These are phyloP conservation scores for Leptopilina clavipes DNA, from an alignment of 1,140 invertebrate genomes.

Conservation along the genomic window DNA sequence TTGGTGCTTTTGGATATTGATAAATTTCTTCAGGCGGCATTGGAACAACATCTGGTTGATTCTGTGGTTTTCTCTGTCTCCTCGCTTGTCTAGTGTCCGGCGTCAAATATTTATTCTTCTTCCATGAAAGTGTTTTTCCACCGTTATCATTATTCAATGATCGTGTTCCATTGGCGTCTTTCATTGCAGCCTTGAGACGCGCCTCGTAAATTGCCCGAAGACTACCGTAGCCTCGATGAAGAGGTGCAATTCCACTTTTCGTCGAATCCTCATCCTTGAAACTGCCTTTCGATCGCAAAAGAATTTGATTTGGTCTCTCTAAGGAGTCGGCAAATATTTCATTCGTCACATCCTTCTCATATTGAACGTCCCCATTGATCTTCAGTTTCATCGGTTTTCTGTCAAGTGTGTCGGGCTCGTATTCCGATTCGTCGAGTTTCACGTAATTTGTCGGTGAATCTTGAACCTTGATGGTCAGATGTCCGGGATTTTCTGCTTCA, in stretches of 20 bases:
- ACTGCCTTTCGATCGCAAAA: conserved; percentile 77
- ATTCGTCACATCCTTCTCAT: conserved; percentile 66
- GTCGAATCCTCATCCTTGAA: conserved; percentile 75
- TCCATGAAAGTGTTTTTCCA: conserved; percentile 61
- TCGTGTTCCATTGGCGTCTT: conserved; percentile 52
- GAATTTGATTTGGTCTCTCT: conserved; percentile 77
- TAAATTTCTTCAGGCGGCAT: conserved; percentile 77
- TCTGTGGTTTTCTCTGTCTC: conserved; percentile 76
- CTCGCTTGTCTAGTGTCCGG: conserved; percentile 77
- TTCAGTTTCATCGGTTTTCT: conserved; percentile 83
- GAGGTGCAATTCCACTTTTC: conserved; percentile 50
- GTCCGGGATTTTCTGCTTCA: conserved; percentile 80
- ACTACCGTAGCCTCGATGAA: conserved; percentile 78
- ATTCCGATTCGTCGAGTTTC: conserved; percentile 83
- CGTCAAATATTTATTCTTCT: conserved; percentile 62
- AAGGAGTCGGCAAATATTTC: conserved; percentile 76
- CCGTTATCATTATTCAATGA: conserved; percentile 33
- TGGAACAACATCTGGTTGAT: conserved; percentile 80
- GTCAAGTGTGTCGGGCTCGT: conserved; percentile 89
- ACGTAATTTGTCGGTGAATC: conserved; percentile 83
- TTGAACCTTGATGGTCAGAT: conserved; percentile 86
- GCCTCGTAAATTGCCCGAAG: conserved; percentile 84
- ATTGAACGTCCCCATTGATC: conserved; percentile 66
- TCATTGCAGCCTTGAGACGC: conserved; percentile 59
- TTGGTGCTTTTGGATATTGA: conserved; percentile 77